phyloP scores from a whole-genome alignment of 1,140 invertebrate species.

The Drosophila triauraria region DNA sequence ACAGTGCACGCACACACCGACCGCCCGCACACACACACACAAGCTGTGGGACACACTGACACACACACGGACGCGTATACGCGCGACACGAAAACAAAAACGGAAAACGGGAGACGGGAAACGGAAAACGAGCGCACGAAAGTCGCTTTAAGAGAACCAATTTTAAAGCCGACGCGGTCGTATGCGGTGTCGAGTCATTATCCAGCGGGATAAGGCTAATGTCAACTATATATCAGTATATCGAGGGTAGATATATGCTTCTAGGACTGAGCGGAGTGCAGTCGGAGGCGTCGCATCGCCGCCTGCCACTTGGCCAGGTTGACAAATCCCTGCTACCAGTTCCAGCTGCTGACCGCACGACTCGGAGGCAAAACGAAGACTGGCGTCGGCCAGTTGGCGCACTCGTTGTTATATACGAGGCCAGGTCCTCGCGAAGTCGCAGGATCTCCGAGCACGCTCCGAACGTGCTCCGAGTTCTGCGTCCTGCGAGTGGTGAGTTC shows the following conservation, averaged over 20 bases:
- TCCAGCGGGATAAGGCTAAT: not conserved
- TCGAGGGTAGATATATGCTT: not conserved
- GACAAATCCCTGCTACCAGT: slow-evolving; percentile 26
- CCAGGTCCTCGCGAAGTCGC: slow-evolving; percentile 7
- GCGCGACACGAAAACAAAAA: slow-evolving; percentile 51
- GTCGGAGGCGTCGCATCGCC: slow-evolving; percentile 64
- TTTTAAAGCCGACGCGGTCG: slow-evolving; percentile 50
- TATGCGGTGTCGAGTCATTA: not conserved
- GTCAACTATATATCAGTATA: not conserved
- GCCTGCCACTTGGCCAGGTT: slow-evolving; percentile 41
- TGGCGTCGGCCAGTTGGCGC: slow-evolving; percentile 72
- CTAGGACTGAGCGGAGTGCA: slow-evolving; percentile 25
- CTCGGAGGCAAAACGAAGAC: slow-evolving; percentile 83
- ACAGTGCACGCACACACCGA: slow-evolving; percentile 57
- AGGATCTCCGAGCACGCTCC: not conserved
- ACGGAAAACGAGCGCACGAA: slow-evolving; percentile 60
- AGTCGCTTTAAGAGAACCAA: slow-evolving; percentile 56
- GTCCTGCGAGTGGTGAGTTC: slow-evolving; percentile 49
- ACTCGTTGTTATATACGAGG: slow-evolving; percentile 79
- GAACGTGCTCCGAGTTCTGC: not conserved
- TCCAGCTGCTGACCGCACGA: slow-evolving; percentile 76
- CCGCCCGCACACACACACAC: slow-evolving; percentile 29
- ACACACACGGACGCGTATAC: slow-evolving; percentile 37
- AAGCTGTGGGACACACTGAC: slow-evolving; percentile 19
- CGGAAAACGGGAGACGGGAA: slow-evolving; percentile 16